Base-by-base conservation (phyloP, 2,797 vertebrate genomes). In the Gymnocypris eckloni region DNA sequence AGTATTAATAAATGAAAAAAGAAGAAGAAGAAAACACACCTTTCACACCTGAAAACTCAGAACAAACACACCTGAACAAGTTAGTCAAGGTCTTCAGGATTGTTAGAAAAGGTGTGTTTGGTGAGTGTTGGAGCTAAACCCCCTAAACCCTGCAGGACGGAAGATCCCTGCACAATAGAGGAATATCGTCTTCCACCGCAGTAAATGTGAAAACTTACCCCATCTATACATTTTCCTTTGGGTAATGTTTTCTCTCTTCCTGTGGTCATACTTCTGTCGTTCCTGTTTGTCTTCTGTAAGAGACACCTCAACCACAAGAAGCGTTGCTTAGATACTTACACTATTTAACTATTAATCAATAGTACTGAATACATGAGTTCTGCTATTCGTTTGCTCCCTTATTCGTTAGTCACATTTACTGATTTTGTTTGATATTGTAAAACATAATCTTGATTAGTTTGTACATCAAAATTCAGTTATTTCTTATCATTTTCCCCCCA, bases 161-260 rank as follows among this genome's bases (percentile, higher is more conserved):
- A 52, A 75, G 15, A 20, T 75, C 9, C 4, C 4, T 20, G 72
- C 16, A 2, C 71, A 4, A 50, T 48, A 9, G 16, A 28, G 12
- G 15, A 72, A 25, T 25, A 43, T 12, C 22, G 10, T 70, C 39
- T 50, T 61, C 15, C 61, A 16, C 61, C 37, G 25, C 66, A 87
- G 56, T 70, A 70, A 82, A 87, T 72, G 41, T 56, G 81, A 66
- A 83, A 83, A 84, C 93, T 92, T 91, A 94, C 94, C 93, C 89
- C 92, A 79, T 82, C 43, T 43, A 90, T 88, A 73, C 79, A 45
- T 87, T 83, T 89, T 87, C 28, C 79, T 83, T 69, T 90, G 73
- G 87, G 90, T 87, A 90, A 92, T 90, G 86, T 88, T 88, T 86
- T 91, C 87, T 90, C 90, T 91, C 89, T 92, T 90, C 90, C 84